These are phyloP conservation scores for Chromis chromis DNA, from an alignment of 2,797 vertebrate genomes.

Conservation along the genomic window DNA sequence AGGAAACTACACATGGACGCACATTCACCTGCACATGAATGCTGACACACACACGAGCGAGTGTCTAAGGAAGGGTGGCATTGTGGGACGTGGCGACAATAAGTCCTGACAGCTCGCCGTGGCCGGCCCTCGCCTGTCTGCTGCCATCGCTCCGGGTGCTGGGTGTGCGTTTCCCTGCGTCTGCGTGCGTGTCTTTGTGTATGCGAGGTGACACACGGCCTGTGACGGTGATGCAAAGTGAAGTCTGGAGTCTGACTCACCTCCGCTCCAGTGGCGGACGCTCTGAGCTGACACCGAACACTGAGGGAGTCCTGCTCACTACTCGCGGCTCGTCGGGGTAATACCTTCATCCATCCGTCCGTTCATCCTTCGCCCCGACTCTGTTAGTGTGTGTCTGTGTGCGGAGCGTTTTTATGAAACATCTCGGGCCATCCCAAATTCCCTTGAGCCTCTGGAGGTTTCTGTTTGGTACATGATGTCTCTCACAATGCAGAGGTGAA, in stretches of 20 bases:
- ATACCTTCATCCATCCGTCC: slow-evolving; percentile 51
- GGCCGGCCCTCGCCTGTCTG: slow-evolving; percentile 62
- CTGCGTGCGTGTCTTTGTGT: slow-evolving; percentile 8
- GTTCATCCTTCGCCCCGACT: slow-evolving; percentile 6
- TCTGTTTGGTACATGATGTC: not conserved
- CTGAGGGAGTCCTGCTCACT: slow-evolving; percentile 62
- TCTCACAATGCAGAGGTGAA: not conserved
- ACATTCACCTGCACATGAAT: not conserved
- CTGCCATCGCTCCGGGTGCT: slow-evolving; percentile 57
- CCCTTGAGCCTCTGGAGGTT: slow-evolving; percentile 8
- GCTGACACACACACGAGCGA: not conserved
- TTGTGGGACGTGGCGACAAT: slow-evolving; percentile 53
- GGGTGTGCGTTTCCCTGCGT: slow-evolving; percentile 35
- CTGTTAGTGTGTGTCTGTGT: not conserved
- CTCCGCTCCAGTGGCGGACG: slow-evolving; percentile 55
- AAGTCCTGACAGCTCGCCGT: slow-evolving; percentile 68
- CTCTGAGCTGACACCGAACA: slow-evolving; percentile 64
- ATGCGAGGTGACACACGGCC: slow-evolving; percentile 43
- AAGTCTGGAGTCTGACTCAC: slow-evolving; percentile 74
- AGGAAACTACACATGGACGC: not conserved
- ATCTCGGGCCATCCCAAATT: slow-evolving; percentile 12
- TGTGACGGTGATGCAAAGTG: slow-evolving; percentile 68
- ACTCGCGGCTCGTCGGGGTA: slow-evolving; percentile 39
- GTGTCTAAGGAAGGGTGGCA: slow-evolving; percentile 38
- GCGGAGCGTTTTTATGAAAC: slow-evolving; percentile 9